phyloP scores from a whole-genome alignment of 2,113 vertebrate species.

The Psettodes erumei region DNA sequence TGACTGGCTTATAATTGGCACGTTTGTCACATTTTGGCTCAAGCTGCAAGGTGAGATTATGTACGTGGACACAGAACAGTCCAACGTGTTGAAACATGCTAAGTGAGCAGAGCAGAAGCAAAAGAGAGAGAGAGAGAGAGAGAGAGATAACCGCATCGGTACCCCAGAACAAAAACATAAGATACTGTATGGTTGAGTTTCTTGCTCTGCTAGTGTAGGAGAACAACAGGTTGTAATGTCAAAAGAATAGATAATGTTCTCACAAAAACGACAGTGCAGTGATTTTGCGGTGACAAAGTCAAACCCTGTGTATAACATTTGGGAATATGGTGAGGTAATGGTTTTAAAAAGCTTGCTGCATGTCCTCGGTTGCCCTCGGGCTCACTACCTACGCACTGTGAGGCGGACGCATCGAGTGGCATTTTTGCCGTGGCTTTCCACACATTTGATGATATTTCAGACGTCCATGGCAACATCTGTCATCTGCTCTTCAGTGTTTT shows the following conservation, averaged over 20 bases:
- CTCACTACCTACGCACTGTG: slow-evolving; percentile 22
- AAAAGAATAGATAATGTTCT: slow-evolving; percentile 17
- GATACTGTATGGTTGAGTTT: slow-evolving; percentile 1
- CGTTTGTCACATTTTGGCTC: slow-evolving; percentile 46
- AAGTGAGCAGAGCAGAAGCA: neutral
- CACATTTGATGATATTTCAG: slow-evolving; percentile 43
- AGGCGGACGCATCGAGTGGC: slow-evolving; percentile 46
- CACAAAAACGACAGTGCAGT: neutral
- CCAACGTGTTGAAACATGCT: slow-evolving; percentile 58
- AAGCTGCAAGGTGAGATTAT: slow-evolving; percentile 25
- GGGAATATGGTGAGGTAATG: slow-evolving; percentile 13
- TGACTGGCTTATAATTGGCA: slow-evolving; percentile 44
- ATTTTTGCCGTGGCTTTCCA: slow-evolving; percentile 39
- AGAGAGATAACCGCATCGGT: too few species aligned
- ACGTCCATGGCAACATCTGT: slow-evolving; percentile 52
- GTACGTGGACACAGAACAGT: slow-evolving; percentile 19
- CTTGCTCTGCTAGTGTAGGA: neutral
- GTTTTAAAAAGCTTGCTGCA: neutral
- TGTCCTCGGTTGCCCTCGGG: slow-evolving; percentile 18
- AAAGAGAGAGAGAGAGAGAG: neutral
- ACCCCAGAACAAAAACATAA: neutral
- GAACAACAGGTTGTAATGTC: slow-evolving; percentile 13
- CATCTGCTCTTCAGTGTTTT: slow-evolving; percentile 54
- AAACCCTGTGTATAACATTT: slow-evolving; percentile 23
- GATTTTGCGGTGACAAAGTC: slow-evolving; percentile 22